A percentile compares a stretch with the other conserved stretches of the same genome.
phyloP scores from a whole-genome alignment of 2,888 invertebrate genomes.

The Silvanus unidentatus region DNA sequence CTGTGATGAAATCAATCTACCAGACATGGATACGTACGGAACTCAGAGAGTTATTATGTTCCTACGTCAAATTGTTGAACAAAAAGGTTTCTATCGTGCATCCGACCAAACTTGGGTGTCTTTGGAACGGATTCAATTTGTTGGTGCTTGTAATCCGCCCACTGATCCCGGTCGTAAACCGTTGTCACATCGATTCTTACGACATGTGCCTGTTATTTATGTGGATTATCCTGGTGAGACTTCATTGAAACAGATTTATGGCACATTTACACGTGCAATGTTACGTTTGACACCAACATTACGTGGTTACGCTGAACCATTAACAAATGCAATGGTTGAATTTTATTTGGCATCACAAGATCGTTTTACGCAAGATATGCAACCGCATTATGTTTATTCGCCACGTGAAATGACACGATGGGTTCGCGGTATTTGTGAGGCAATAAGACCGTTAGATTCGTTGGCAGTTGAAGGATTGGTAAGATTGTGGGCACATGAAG shows the following conservation, averaged over 20 bases:
- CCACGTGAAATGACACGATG: constrained; percentile 98
- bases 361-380: constrained; percentile 98
- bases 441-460: constrained; percentile 89
- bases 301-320: constrained; percentile 88
- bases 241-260: constrained; percentile 96
- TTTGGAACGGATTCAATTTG: constrained; percentile 97
- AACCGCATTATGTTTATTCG: constrained; percentile 99
- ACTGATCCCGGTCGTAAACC: constrained; percentile 99
- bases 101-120: constrained; percentile 96
- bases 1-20: constrained; percentile 99
- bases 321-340: constrained; percentile 99
- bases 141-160: constrained; percentile 99
- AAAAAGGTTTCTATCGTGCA: constrained; percentile 85
- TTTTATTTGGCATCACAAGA: constrained; percentile 96
- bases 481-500: constrained; percentile 99
- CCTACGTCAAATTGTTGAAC: constrained; percentile 94
- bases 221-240: constrained; percentile 99
- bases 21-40: constrained; percentile 97
- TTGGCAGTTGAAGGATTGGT: constrained; percentile 91
- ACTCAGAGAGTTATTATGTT: constrained; percentile 99
- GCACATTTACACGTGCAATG: constrained; percentile 98
- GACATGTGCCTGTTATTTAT: constrained; percentile 98
- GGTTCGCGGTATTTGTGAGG: constrained; percentile 99
- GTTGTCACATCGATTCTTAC: constrained; percentile 70
- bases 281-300: constrained; percentile 86